These are phyloP conservation scores for Thereva unica DNA, from an alignment of 2,888 invertebrate genomes.

Conservation along the genomic window DNA sequence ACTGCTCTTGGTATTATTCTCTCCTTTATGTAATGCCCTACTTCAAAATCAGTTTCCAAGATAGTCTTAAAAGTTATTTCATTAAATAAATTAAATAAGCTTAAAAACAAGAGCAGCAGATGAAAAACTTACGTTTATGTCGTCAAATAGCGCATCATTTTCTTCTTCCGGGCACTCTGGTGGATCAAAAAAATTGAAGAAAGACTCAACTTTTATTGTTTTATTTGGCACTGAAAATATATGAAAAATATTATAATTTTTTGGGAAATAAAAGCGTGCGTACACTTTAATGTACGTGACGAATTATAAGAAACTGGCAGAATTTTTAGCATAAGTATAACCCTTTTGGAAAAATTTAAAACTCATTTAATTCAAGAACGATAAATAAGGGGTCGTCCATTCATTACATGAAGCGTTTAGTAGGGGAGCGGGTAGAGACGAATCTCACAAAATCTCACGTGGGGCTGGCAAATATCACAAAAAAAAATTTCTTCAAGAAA, in stretches of 20 bases:
- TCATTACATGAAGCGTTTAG: too few species aligned
- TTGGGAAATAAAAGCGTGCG: too few species aligned
- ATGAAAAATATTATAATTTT: background rate
- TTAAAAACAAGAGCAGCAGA: background rate
- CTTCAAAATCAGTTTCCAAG: constrained; percentile 84
- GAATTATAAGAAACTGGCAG: too few species aligned
- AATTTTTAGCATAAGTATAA: too few species aligned
- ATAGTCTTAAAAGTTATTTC: constrained; percentile 45
- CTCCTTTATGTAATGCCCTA: constrained; percentile 96
- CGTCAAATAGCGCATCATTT: constrained; percentile 49
- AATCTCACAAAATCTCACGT: too few species aligned
- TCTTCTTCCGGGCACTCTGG: constrained; percentile 59
- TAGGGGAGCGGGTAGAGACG: too few species aligned
- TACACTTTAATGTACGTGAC: too few species aligned
- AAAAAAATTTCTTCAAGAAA: too few species aligned
- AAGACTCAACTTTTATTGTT: constrained; percentile 79
- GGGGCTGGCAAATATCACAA: too few species aligned
- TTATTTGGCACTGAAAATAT: constrained; percentile 54
- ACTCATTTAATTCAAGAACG: too few species aligned
- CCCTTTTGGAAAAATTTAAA: too few species aligned
- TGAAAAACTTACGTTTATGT: constrained; percentile 48
- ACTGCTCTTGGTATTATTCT: constrained; percentile 93
- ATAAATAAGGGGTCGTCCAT: too few species aligned
- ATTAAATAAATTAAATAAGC: background rate
- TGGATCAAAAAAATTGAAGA: constrained; percentile 90